These are phyloP conservation scores for Dryas iulia DNA, from an alignment of 1,140 invertebrate genomes.

Conservation along the genomic window DNA sequence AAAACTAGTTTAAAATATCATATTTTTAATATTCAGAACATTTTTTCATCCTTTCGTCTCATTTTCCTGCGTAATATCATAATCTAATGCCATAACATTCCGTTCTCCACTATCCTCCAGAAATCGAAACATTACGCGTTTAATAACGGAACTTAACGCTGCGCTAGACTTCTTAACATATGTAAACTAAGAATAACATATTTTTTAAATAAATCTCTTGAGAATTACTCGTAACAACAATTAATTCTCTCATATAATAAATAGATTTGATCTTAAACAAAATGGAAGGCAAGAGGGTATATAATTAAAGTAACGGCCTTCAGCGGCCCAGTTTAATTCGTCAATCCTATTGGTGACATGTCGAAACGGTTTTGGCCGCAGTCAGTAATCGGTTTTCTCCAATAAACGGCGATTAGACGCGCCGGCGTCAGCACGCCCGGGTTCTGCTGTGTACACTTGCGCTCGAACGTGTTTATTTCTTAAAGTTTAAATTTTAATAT, in stretches of 20 bases:
- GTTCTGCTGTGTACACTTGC: slow-evolving; percentile 49
- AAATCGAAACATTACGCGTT: too few species aligned
- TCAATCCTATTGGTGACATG: slow-evolving; percentile 61
- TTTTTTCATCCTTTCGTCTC: too few species aligned
- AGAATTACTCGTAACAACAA: not conserved
- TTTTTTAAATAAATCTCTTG: too few species aligned
- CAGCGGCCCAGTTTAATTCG: slow-evolving; percentile 30
- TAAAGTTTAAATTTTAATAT: not conserved
- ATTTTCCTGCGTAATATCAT: too few species aligned
- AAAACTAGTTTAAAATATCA: too few species aligned
- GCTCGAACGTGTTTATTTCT: slow-evolving; percentile 13
- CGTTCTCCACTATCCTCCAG: too few species aligned
- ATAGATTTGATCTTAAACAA: not conserved
- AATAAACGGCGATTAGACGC: slow-evolving; percentile 79
- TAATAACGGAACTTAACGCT: too few species aligned
- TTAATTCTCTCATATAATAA: not conserved
- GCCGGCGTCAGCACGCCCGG: slow-evolving; percentile 73
- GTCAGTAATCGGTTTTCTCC: slow-evolving; percentile 78
- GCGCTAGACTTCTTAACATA: too few species aligned
- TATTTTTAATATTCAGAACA: too few species aligned
- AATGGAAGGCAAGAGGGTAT: not conserved
- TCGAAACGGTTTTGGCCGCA: slow-evolving; percentile 70
- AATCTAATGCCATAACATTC: too few species aligned
- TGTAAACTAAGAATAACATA: too few species aligned
- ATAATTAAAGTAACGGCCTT: slow-evolving; percentile 31